A percentile compares a stretch with the other conserved stretches of the same genome.
These are phyloP conservation scores for Rhagoletis zephyria DNA, from an alignment of 1,140 invertebrate species.

Conservation along the genomic window DNA sequence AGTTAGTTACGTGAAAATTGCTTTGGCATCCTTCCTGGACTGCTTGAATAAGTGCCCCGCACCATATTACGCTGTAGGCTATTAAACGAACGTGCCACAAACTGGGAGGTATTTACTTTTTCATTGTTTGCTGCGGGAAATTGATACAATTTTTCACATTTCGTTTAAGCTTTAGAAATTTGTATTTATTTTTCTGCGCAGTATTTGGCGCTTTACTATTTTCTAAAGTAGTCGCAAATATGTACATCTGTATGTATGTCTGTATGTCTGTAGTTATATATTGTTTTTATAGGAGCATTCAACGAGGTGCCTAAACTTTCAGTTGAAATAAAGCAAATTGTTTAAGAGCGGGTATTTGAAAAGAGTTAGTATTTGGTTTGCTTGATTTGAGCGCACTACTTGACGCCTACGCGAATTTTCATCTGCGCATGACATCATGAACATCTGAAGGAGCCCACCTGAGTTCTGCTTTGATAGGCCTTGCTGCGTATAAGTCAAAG, in stretches of 20 bases:
- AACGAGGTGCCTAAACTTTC: not conserved
- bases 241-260: no score
- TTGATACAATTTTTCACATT: slow-evolving; percentile 45
- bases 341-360: not conserved
- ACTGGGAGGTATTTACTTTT: slow-evolving; percentile 38
- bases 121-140: slow-evolving; percentile 31
- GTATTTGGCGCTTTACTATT: not conserved
- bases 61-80: not conserved
- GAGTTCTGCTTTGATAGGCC: no score
- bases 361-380: no score
- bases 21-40: slow-evolving; percentile 4
- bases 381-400: no score
- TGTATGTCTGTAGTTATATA: no score
- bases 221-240: not conserved
- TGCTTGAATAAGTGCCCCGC: not conserved
- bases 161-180: not conserved
- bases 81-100: slow-evolving; percentile 8
- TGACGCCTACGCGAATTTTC: no score
- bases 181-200: not conserved
- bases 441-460: no score
- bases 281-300: no score
- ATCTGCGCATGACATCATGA: no score
- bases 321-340: not conserved
- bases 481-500: no score
- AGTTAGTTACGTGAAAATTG: slow-evolving; percentile 27